Conservation (phyloP, 1,140 invertebrate genomes). For the Delia radicum region DNA sequence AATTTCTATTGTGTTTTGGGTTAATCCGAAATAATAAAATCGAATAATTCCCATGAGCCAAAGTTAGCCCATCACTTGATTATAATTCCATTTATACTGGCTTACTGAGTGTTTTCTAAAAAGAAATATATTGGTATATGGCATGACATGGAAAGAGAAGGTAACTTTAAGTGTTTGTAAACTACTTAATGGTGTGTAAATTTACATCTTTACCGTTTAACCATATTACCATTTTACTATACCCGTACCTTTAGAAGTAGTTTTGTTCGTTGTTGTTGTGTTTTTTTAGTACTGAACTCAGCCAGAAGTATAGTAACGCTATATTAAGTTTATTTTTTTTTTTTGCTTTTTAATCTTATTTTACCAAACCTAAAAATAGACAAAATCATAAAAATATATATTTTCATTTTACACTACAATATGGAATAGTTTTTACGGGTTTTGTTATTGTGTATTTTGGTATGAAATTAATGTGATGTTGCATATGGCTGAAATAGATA, state of each 20-base stretch:
- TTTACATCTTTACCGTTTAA: conserved; percentile 2
- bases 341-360: not conserved
- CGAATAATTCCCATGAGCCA: too few species aligned
- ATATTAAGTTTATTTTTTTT: not conserved
- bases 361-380: not conserved
- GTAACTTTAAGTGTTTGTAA: not conserved
- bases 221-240: not conserved
- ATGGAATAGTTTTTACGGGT: not conserved
- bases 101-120: too few species aligned
- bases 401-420: not conserved
- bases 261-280: not conserved
- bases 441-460: not conserved
- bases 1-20: too few species aligned
- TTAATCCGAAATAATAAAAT: too few species aligned
- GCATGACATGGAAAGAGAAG: not conserved
- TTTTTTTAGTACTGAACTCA: not conserved
- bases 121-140: not conserved
- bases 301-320: not conserved
- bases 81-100: too few species aligned
- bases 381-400: not conserved
- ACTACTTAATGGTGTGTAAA: conserved; percentile 4
- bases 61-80: too few species aligned
- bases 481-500: not conserved
- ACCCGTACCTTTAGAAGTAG: not conserved
- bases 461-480: not conserved